Evolutionary conservation across 2,888 invertebrate species (phyloP), one percentile per base, ranked within the genome.

Genomic region (Deilephila elpenor): DNA sequence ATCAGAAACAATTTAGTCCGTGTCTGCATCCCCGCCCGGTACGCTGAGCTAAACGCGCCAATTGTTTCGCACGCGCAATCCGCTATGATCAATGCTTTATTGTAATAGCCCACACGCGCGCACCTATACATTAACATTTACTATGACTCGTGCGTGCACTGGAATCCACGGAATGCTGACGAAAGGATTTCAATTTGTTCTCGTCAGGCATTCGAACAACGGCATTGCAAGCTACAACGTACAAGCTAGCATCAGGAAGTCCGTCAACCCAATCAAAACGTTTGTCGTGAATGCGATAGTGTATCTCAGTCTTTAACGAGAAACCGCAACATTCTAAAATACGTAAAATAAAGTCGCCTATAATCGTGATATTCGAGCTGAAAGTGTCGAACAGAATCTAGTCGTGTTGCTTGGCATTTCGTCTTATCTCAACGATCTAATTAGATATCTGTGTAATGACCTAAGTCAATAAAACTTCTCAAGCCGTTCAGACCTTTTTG

Each of bases 1-100:
- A 67, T 67, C 67, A 67, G 44, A 44, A 44, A 67, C 67, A 44
- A 67, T 67, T 67, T 67, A 67, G 25, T 86, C 84, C 81, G 81
- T 88, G 91, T 93, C 91, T 91, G 89, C 85, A 84, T 88, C 90
- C 89, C 91, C 91, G 86, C 86, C 88, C 88, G 87, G 90, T 90
- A 90, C 89, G 87, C 87, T 89, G 88, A 85, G 91, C 90, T 91
- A 90, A 90, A 87, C 89, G 91, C 89, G 86, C 86, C 84, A 87
- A 88, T 87, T 85, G 88, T 85, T 82, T 83, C 83, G 83, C 84
- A 78, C 74, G 85, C 82, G 82, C 84, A 80, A 78, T 78, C 44
- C 67, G 51, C 77, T 79, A 87, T 86, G 88, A 89, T 89, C 84
- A 84, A 89, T 88, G 88, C 82, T 87, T 87, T 89, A 88, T 89